Evolutionary conservation across 2,113 vertebrate species (phyloP).

Genomic region (Dipodomys merriami): DNA sequence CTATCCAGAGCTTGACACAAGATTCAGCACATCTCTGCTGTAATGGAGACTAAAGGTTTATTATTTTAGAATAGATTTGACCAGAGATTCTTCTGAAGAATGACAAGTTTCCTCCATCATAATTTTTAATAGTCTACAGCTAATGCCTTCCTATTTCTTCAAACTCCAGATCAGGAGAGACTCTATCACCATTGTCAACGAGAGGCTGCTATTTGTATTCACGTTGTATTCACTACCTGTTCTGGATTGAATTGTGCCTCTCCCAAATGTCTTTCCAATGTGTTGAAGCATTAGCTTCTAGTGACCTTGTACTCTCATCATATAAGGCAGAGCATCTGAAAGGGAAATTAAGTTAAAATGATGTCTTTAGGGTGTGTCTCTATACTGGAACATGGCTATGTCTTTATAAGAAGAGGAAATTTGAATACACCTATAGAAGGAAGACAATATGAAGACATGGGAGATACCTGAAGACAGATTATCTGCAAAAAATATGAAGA

Average conservation of each 20-base stretch:
- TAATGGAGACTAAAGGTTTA: background rate
- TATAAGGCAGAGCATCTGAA: background rate
- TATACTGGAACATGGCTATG: background rate
- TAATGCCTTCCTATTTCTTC: conserved; percentile 23
- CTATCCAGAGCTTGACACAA: background rate
- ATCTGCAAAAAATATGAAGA: background rate
- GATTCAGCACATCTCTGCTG: background rate
- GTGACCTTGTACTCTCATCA: background rate
- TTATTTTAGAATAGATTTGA: conserved; percentile 2
- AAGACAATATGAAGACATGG: background rate
- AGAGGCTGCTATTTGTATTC: background rate
- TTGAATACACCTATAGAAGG: background rate
- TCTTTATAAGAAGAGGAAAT: background rate
- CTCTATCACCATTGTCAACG: background rate
- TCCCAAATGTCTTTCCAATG: background rate
- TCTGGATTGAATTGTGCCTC: background rate
- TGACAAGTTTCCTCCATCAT: background rate
- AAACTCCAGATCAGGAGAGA: conserved; percentile 26
- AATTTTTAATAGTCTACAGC: background rate
- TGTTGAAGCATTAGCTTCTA: background rate
- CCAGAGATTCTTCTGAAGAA: conserved; percentile 14
- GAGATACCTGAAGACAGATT: background rate
- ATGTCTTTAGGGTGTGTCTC: background rate
- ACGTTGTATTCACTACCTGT: background rate
- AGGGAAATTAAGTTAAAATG: background rate